A percentile compares a stretch with the other conserved stretches of the same genome.
These are phyloP conservation scores for Oithona nana DNA, from an alignment of 2,888 invertebrate species.

Conservation along the genomic window DNA sequence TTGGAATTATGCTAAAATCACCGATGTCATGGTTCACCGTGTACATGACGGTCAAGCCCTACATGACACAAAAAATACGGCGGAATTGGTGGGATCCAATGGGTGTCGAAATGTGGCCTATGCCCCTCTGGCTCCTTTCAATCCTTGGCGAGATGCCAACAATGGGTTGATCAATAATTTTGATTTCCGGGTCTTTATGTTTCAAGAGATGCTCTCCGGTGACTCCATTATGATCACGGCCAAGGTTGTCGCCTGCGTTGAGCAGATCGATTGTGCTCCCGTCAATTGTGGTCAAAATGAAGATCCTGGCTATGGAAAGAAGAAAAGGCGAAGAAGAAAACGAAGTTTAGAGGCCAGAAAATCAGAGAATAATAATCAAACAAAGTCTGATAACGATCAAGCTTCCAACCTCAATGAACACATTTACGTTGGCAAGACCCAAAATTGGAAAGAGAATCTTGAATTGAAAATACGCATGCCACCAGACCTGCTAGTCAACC, in stretches of 20 bases:
- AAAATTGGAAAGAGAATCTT: conserved; percentile 16
- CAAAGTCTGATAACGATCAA: no score
- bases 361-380: no score
- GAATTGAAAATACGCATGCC: conserved; percentile 14
- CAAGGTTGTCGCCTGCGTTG: conserved; percentile 24
- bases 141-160: conserved; percentile 23
- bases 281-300: conserved; percentile 19
- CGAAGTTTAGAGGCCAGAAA: not conserved
- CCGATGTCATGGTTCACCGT: conserved; percentile 23
- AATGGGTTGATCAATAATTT: conserved; percentile 24
- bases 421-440: not conserved
- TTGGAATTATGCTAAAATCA: conserved; percentile 25
- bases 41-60: conserved; percentile 19
- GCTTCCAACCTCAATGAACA: not conserved
- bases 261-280: conserved; percentile 24
- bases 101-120: conserved; percentile 25
- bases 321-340: not conserved
- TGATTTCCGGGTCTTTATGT: conserved; percentile 25
- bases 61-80: conserved; percentile 19
- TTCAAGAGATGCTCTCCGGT: conserved; percentile 25
- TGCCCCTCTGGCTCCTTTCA: conserved; percentile 23
- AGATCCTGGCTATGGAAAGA: conserved; percentile 12
- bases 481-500: not conserved
- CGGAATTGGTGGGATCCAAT: conserved; percentile 23
- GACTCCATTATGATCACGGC: conserved; percentile 24